Evolutionary conservation across 92 coral and sea anemone species (phyloP), one percentile per base, ranked within the genome.

Genomic region (Zoanthus solanderi): DNA sequence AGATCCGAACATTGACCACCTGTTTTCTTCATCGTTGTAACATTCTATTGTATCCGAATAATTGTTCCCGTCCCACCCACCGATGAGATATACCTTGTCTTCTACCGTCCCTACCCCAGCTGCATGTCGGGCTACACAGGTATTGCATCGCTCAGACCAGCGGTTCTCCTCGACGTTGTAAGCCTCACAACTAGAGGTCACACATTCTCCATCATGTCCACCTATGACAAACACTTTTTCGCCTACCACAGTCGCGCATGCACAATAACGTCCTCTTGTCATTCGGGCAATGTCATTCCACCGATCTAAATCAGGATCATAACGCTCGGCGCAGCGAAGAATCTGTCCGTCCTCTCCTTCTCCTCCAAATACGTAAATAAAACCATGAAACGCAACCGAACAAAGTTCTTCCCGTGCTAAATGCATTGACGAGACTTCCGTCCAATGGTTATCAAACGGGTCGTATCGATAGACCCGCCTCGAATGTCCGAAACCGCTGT

Each of bases 331-430:
- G 5, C 86, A 82, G 12, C 34, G 78, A 9, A 93, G 85, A 50
- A 89, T 84, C 13, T 80, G 54, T 17, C 84, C 84, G 8, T 85
- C 87, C 28, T 84, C 89, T 53, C 78, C 90, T 47, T 89, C 92
- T 16, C 98, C 98, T 13, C 98, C 98, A 75, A 95, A 92, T n/a
- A 89, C 94, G 77, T 93, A 89, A 66, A 93, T 85, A 44, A 56
- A 76, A 12, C 87, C 90, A 37, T 88, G 29, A 14, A 91, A 58
- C 46, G 83, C 75, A 5, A 89, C 94, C 16, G 93, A 94, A 81
- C 93, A 90, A 60, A 88, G 76, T 52, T 92, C 96, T 76, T 92
- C 94, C 46, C 98, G 93, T 18, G 93, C 87, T 46, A 60, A 68
- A 29, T 71, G 90, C 96, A 95, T 88, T 0, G 95, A 78, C 14